Percentiles rank a stretch among this genome's conserved stretches.
phyloP scores from a whole-genome alignment of 2,888 invertebrate species.

The Euplagia quadripunctaria region DNA sequence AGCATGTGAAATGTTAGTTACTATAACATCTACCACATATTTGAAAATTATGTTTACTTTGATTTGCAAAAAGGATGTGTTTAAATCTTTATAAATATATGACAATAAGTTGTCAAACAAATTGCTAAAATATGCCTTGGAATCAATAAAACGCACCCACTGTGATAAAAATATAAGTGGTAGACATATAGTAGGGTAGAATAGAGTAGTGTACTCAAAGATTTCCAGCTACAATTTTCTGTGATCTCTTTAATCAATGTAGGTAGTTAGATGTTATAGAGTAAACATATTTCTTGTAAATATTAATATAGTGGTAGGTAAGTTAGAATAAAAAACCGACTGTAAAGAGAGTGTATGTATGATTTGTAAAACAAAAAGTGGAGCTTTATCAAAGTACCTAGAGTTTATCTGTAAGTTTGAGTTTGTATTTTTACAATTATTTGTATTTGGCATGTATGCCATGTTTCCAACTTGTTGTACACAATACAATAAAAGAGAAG shows the following conservation, averaged over 20 bases:
- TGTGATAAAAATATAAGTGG: constrained; percentile 86
- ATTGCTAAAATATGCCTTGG: constrained; percentile 76
- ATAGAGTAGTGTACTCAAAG: constrained; percentile 77
- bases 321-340: constrained; percentile 77
- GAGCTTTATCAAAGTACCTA: constrained; percentile 87
- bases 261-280: constrained; percentile 81
- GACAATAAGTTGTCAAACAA: constrained; percentile 77
- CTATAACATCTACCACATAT: constrained; percentile 72
- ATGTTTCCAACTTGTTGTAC: constrained; percentile 77
- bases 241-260: constrained; percentile 87
- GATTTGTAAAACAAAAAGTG: constrained; percentile 87
- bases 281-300: constrained; percentile 81
- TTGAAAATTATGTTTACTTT: constrained; percentile 42
- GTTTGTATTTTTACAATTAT: constrained; percentile 87
- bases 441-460: constrained; percentile 77
- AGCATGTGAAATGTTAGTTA: constrained; percentile 71
- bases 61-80: constrained; percentile 40
- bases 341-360: constrained; percentile 86
- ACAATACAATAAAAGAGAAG: constrained; percentile 73
- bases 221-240: constrained; percentile 88
- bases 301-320: constrained; percentile 69
- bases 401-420: constrained; percentile 79
- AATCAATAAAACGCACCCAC: constrained; percentile 77
- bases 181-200: constrained; percentile 79
- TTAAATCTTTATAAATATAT: constrained; percentile 53